Conservation (phyloP, 1,140 invertebrate species). For the Acromyrmex heyeri region DNA sequence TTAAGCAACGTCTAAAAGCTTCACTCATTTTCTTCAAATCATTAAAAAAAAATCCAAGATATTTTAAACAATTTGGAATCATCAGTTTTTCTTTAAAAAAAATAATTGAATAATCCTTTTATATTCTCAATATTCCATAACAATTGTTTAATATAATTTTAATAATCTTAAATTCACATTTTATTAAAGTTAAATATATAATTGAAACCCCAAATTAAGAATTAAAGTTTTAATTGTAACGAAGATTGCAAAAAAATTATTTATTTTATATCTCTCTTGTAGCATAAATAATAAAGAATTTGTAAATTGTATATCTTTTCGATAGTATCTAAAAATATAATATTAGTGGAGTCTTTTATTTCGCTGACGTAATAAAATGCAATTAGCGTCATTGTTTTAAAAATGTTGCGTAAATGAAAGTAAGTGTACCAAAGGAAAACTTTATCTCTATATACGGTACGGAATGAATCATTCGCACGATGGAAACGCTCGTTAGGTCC, state of each 20-base stretch:
- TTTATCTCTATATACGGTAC: slow-evolving; percentile 1
- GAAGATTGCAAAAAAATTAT: neutral
- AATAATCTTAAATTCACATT: neutral
- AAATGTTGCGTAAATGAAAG: slow-evolving; percentile 10
- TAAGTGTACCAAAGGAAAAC: neutral
- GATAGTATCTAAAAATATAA: neutral
- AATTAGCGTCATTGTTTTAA: neutral
- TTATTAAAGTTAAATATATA: neutral
- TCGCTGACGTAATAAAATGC: neutral
- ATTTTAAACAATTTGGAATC: neutral
- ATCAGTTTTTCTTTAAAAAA: neutral
- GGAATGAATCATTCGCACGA: slow-evolving; percentile 9
- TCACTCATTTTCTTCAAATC: neutral
- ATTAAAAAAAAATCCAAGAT: neutral
- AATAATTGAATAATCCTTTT: too few relatives aligned
- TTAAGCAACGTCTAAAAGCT: neutral
- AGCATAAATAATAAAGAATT: neutral
- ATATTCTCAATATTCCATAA: neutral
- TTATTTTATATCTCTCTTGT: neutral
- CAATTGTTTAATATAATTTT: neutral
- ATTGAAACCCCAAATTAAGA: neutral
- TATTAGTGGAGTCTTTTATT: neutral
- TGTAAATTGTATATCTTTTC: neutral
- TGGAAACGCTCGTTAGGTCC: slow-evolving; percentile 16
- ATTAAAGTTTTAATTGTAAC: neutral